Conservation (phyloP, 2,113 vertebrate genomes). For the Engraulis encrasicolus region DNA sequence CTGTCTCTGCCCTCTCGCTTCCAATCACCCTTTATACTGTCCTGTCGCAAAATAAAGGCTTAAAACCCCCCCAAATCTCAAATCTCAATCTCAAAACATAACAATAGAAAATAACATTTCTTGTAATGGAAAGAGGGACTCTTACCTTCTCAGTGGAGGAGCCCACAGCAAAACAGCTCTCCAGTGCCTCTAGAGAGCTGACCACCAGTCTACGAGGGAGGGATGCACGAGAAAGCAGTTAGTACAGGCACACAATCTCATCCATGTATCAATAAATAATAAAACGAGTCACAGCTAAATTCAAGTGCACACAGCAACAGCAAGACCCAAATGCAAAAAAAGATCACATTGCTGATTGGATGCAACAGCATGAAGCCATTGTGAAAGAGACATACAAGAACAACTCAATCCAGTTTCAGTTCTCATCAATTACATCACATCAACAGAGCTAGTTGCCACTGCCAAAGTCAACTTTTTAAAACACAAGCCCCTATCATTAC, state of each 20-base stretch:
- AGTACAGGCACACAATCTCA: conserved; percentile 35
- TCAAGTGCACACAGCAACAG: background rate
- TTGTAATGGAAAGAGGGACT: too few species aligned
- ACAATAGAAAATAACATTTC: too few species aligned
- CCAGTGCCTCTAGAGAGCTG: conserved; percentile 95
- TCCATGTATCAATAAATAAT: background rate
- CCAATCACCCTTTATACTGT: too few species aligned
- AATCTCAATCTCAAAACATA: too few species aligned
- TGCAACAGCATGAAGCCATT: background rate
- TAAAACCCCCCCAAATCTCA: too few species aligned
- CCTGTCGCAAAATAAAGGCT: too few species aligned
- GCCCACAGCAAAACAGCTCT: conserved; percentile 96
- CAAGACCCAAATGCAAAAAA: background rate
- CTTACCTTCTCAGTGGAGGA: conserved; percentile 94
- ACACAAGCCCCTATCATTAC: background rate
- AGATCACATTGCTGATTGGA: background rate
- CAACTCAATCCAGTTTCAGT: conserved; percentile 2
- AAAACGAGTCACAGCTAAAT: background rate
- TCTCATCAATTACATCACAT: conserved; percentile 1
- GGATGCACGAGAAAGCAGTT: conserved; percentile 4
- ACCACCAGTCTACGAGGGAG: conserved; percentile 95
- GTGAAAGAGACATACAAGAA: background rate
- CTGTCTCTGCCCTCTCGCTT: too few species aligned
- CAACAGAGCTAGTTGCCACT: background rate
- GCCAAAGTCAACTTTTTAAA: background rate